phyloP scores from a whole-genome alignment of 2,113 vertebrate species.

The Peromyscus californicus region DNA sequence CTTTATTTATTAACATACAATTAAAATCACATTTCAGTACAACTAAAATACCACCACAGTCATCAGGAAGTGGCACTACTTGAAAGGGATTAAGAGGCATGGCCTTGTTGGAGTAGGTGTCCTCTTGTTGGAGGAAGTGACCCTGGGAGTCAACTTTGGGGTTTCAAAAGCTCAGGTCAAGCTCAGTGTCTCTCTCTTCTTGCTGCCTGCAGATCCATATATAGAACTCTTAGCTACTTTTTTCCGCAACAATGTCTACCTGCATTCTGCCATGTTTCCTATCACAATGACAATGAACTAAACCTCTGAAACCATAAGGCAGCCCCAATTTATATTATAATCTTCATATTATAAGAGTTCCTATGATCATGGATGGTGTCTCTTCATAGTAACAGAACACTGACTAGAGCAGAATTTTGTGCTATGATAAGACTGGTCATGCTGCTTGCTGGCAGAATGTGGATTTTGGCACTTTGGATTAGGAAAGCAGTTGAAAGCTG shows the following conservation, averaged over 20 bases:
- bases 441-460: neutral
- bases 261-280: neutral
- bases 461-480: neutral
- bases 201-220: neutral
- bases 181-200: neutral
- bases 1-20: no score
- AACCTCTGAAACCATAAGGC: neutral
- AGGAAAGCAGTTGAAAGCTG: neutral
- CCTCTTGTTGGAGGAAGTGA: neutral
- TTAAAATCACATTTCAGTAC: no score
- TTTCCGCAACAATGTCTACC: neutral
- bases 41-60: no score
- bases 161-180: neutral
- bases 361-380: no score
- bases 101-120: neutral
- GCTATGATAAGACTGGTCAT: neutral
- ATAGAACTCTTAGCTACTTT: neutral
- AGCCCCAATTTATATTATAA: neutral
- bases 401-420: neutral
- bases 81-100: neutral
- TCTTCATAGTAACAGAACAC: neutral
- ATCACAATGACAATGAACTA: neutral
- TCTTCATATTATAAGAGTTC: neutral
- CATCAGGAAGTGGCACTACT: neutral
- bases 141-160: neutral